Evolutionary conservation across 2,113 vertebrate species (phyloP).

Genomic region (Porphyrio hochstetteri): DNA sequence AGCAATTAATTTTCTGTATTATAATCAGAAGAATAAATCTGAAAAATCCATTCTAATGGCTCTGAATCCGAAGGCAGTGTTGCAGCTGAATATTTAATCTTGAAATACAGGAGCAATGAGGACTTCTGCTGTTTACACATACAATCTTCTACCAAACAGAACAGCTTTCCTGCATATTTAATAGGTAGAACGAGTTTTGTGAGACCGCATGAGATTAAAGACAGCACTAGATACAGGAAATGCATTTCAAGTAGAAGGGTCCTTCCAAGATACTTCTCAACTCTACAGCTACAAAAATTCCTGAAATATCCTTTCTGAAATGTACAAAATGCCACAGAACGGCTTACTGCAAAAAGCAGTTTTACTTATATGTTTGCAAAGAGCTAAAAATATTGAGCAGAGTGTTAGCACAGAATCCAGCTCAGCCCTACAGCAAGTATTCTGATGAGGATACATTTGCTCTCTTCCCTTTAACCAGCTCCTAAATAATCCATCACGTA

Average conservation of each 20-base stretch:
- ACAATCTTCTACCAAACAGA: slow-evolving; percentile 43
- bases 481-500: neutral
- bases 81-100: slow-evolving; percentile 46
- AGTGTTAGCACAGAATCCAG: neutral
- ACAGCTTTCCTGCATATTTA: slow-evolving; percentile 54
- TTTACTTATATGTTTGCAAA: neutral
- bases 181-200: slow-evolving; percentile 16
- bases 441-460: neutral
- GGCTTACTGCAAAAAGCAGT: neutral
- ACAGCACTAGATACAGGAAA: slow-evolving; percentile 20
- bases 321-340: neutral
- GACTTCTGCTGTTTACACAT: slow-evolving; percentile 36
- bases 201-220: slow-evolving; percentile 21
- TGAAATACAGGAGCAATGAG: slow-evolving; percentile 21
- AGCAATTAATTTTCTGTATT: slow-evolving; percentile 65
- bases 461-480: neutral
- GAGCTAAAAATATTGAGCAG: neutral
- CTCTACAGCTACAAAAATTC: neutral
- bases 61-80: neutral
- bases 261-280: slow-evolving; percentile 9
- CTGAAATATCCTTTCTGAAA: neutral
- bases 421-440: neutral
- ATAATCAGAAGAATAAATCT: slow-evolving; percentile 60
- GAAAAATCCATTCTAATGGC: slow-evolving; percentile 36
- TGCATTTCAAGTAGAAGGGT: slow-evolving; percentile 21